phyloP scores from a whole-genome alignment of 2,888 invertebrate species.

The Spicauda simplicius region DNA sequence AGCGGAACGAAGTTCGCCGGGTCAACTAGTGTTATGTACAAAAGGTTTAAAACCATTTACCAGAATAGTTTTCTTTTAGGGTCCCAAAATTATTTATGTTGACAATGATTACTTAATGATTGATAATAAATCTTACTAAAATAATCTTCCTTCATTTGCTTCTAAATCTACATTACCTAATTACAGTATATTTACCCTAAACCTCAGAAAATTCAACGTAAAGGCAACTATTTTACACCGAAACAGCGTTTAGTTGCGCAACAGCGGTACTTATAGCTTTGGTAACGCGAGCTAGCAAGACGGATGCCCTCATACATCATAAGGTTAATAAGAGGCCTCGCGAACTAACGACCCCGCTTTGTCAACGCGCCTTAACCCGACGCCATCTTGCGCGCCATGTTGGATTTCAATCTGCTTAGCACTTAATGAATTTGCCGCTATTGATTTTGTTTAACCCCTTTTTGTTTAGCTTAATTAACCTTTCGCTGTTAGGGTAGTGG shows the following conservation, averaged over 20 bases:
- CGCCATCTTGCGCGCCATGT: constrained; percentile 81
- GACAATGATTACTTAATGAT: no score
- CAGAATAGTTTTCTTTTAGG: no score
- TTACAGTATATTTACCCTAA: background rate
- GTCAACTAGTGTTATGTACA: no score
- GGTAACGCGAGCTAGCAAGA: constrained; percentile 56
- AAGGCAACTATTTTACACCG: constrained; percentile 5
- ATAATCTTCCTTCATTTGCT: no score
- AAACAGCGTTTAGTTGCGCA: background rate
- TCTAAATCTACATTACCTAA: no score
- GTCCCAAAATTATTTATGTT: no score
- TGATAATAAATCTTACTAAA: no score
- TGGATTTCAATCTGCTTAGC: constrained; percentile 84
- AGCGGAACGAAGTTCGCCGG: no score
- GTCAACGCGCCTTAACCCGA: constrained; percentile 80
- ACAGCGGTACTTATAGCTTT: constrained; percentile 23
- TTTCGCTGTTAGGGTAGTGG: constrained; percentile 62
- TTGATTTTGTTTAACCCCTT: constrained; percentile 85
- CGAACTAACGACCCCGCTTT: constrained; percentile 84
- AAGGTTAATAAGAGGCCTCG: constrained; percentile 86
- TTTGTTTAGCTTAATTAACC: constrained; percentile 85
- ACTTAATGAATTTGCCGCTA: constrained; percentile 84
- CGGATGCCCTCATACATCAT: constrained; percentile 82
- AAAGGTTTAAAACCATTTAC: no score
- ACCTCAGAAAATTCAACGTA: background rate